Evolutionary conservation across 2,113 vertebrate species (phyloP).

Genomic region (Hippocampus mohnikei): DNA sequence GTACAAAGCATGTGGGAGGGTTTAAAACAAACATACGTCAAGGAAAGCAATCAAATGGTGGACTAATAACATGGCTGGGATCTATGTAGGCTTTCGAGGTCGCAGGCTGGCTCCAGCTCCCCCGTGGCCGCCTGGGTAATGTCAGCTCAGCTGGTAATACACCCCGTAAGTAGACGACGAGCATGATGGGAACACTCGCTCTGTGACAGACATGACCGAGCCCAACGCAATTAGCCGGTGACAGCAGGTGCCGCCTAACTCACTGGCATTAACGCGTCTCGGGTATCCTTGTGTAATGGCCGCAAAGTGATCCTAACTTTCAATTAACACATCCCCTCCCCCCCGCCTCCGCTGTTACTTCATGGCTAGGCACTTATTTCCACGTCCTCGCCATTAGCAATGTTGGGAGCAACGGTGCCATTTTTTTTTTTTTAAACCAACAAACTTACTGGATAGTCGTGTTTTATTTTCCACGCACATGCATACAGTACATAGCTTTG

Average conservation of each 20-base stretch:
- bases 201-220: constrained; percentile 71
- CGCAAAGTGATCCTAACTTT: constrained; percentile 87
- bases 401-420: constrained; percentile 57
- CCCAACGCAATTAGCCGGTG: constrained; percentile 82
- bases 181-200: constrained; percentile 67
- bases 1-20: neutral
- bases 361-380: constrained; percentile 52
- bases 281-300: constrained; percentile 86
- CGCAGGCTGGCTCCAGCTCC: constrained; percentile 60
- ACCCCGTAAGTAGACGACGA: constrained; percentile 67
- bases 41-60: constrained; percentile 21
- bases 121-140: constrained; percentile 70
- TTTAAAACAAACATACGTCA: constrained; percentile 16
- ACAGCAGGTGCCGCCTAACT: constrained; percentile 82
- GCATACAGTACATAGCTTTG: neutral
- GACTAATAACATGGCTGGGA: constrained; percentile 34
- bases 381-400: constrained; percentile 66
- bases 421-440: constrained; percentile 45
- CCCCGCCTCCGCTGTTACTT: constrained; percentile 44
- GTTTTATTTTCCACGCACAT: neutral
- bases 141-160: constrained; percentile 70
- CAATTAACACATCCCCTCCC: constrained; percentile 78
- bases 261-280: constrained; percentile 78
- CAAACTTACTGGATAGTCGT: constrained; percentile 37
- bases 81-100: constrained; percentile 59